phyloP scores from a whole-genome alignment of 1,140 invertebrate species.

The Laodelphax striatellus region DNA sequence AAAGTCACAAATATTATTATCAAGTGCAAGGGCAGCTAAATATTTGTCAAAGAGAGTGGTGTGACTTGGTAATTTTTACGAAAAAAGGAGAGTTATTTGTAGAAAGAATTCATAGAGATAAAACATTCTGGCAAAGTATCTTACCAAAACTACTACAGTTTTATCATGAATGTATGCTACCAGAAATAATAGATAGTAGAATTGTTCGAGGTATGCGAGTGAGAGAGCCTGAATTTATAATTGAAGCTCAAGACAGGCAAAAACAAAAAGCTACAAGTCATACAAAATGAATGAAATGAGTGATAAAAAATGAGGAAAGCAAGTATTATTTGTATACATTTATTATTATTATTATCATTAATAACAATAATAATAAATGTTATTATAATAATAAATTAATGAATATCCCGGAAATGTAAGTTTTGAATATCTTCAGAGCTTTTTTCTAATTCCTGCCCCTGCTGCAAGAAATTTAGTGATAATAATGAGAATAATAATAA shows the following conservation, averaged over 20 bases:
- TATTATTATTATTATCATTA: too few relatives aligned
- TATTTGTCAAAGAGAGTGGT: neutral
- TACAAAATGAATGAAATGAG: too few relatives aligned
- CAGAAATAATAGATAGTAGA: neutral
- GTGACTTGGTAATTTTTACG: neutral
- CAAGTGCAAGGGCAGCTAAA: conserved; percentile 2
- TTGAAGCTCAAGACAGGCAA: neutral
- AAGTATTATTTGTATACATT: too few relatives aligned
- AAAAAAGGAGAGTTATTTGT: neutral
- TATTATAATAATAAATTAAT: too few relatives aligned
- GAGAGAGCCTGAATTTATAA: conserved; percentile 5
- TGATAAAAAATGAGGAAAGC: too few relatives aligned
- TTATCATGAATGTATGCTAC: neutral
- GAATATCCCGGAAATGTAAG: too few relatives aligned
- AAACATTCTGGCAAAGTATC: neutral
- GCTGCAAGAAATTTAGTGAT: too few relatives aligned
- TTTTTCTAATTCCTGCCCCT: too few relatives aligned
- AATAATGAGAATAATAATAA: too few relatives aligned
- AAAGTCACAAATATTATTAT: neutral
- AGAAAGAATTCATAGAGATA: neutral
- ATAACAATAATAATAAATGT: too few relatives aligned
- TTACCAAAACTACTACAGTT: too few relatives aligned
- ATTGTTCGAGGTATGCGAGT: neutral
- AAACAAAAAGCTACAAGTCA: neutral
- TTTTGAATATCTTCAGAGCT: too few relatives aligned